A percentile compares a stretch with the other conserved stretches of the same genome.
Evolutionary conservation across 64 coral and sea anemone genomes (phyloP).

Genomic region (Dendronephthya gigantea): DNA sequence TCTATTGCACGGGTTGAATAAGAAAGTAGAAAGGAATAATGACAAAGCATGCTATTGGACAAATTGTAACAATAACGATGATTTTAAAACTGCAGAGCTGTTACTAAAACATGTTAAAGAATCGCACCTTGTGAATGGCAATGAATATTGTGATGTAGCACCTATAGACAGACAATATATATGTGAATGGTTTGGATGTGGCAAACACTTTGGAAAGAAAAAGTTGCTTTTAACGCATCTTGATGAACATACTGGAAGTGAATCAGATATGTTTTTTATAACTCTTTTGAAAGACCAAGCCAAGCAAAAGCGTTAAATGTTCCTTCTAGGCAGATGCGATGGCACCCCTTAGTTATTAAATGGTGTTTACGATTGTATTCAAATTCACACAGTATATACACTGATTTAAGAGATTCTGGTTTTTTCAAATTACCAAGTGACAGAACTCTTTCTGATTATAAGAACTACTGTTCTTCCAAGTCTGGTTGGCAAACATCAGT

Average conservation of each 20-base stretch:
- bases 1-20: not conserved
- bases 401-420: not conserved
- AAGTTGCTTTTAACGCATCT: not conserved
- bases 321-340: not conserved
- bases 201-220: not conserved
- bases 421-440: not conserved
- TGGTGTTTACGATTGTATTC: not conserved
- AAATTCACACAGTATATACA: not conserved
- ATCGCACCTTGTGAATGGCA: not conserved
- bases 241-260: not conserved
- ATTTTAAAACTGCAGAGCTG: not conserved
- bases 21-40: not conserved
- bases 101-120: not conserved
- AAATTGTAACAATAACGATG: not conserved
- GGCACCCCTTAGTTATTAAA: not conserved
- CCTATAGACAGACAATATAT: not conserved
- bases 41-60: not conserved
- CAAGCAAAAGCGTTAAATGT: not conserved
- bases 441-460: not conserved
- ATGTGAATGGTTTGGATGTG: not conserved
- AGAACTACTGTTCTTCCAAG: not conserved
- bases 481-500: not conserved
- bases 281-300: not conserved
- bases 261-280: not conserved
- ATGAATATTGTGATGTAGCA: not conserved